Base-by-base conservation (phyloP, 2,797 vertebrate species). In the Meriones psammophilus region DNA sequence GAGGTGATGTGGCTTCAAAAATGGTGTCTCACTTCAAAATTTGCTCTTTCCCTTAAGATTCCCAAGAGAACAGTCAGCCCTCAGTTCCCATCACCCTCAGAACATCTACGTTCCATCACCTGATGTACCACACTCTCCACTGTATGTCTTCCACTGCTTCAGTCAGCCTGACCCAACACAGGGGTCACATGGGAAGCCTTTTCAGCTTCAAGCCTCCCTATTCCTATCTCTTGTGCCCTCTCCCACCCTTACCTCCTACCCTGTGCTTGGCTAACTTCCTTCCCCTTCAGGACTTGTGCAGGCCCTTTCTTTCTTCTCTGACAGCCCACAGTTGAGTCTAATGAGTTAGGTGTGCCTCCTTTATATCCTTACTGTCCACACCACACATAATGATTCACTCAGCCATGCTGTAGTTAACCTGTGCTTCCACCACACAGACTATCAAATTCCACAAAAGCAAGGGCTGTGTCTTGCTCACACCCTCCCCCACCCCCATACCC, bases 391-490 rank as follows among this genome's bases (percentile, higher is more conserved):
- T n/a, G 83, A 89, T 54, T 73, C 42, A 20, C 42, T 33, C 2
- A 7, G 8, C 50, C 88, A 54, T 7, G 17, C n/a, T 62, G 73
- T 8, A 7, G 14, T 66, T 64, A 74, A 54, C 50, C 62, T 73
- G 39, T 3, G 22, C 71, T n/a, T 39, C 86, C 24, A 56, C 73
- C 36, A 60, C 80, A 14, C 24, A 56, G 42, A 89, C 88, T 28
- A 17, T 33, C 36, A 56, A 88, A 90, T 96, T 94, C 90, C 94
- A 89, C n/a, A 9, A 79, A 94, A 87, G 62, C 76, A 89, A 93
- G 36, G 58, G 71, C 56, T 71, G 81, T 73, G 81, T 68, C 64
- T 83, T 58, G 28, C 20, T 89, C 13, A 28, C 62, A 54, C 30
- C 77, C 50, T 79, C 56, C 36, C 62, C 5, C 30, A 2, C 4